Conservation (phyloP, 2,888 invertebrate species). For the Fragum sueziense region DNA sequence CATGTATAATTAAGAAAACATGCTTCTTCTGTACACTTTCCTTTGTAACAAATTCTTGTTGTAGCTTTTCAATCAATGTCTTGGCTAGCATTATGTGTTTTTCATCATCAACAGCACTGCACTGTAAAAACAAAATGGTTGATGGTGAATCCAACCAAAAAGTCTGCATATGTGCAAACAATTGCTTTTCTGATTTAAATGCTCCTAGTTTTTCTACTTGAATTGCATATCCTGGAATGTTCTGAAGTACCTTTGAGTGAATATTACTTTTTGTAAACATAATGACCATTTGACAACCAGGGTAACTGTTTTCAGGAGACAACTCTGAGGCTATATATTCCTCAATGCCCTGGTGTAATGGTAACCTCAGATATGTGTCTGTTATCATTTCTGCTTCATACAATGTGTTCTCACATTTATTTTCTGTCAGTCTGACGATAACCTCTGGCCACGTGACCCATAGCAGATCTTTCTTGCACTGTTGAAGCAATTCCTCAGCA, state of each 20-base stretch:
- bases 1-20: conserved; percentile 49
- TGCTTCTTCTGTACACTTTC: background rate
- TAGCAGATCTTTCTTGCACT: conserved; percentile 44
- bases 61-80: conserved; percentile 48
- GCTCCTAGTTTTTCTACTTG: conserved; percentile 62
- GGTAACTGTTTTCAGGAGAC: background rate
- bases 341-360: conserved; percentile 59
- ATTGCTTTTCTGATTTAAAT: conserved; percentile 68
- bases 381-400: background rate
- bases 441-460: conserved; percentile 60
- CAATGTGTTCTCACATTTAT: background rate
- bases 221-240: background rate
- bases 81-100: conserved; percentile 62
- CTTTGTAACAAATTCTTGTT: conserved; percentile 11
- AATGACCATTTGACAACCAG: conserved; percentile 29
- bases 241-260: conserved; percentile 34
- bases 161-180: conserved; percentile 41
- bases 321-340: conserved; percentile 22
- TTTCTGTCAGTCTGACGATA: conserved; percentile 39
- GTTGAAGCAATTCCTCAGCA: conserved; percentile 2
- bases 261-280: conserved; percentile 64
- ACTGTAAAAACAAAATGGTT: conserved; percentile 58
- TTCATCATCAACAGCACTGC: conserved; percentile 57
- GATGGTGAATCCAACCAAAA: conserved; percentile 55
- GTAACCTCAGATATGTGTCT: conserved; percentile 51